phyloP scores from a whole-genome alignment of 2,797 vertebrate genomes.

The Ceryle rudis region DNA sequence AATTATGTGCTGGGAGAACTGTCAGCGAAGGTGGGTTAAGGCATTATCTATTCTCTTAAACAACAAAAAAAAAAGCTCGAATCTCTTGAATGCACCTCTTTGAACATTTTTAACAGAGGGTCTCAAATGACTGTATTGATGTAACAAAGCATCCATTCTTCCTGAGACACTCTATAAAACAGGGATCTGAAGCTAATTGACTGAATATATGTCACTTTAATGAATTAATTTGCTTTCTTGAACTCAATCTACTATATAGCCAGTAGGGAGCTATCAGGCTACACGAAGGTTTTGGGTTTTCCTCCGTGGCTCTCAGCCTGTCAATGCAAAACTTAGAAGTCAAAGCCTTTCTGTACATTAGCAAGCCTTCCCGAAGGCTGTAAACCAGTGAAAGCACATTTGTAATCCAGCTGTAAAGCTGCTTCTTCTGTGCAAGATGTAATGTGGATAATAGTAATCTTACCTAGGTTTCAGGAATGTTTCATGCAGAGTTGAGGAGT shows the following conservation, averaged over 20 bases:
- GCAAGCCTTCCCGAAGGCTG: neutral
- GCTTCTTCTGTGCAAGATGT: neutral
- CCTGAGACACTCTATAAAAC: neutral
- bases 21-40: neutral
- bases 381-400: neutral
- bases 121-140: constrained; percentile 9
- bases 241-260: constrained; percentile 16
- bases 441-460: neutral
- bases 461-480: neutral
- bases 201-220: constrained; percentile 49
- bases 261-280: constrained; percentile 58
- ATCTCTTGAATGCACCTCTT: constrained; percentile 10
- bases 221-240: constrained; percentile 61
- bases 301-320: neutral
- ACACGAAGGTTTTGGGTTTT: neutral
- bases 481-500: neutral
- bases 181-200: constrained; percentile 31
- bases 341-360: neutral
- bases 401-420: constrained; percentile 14
- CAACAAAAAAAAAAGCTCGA: neutral
- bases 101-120: neutral
- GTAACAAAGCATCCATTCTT: constrained; percentile 41
- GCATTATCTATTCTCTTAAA: neutral
- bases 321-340: neutral
- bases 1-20: neutral